Base-by-base conservation (phyloP, 2,113 vertebrate species). In the Phrynosoma blainvillii region DNA sequence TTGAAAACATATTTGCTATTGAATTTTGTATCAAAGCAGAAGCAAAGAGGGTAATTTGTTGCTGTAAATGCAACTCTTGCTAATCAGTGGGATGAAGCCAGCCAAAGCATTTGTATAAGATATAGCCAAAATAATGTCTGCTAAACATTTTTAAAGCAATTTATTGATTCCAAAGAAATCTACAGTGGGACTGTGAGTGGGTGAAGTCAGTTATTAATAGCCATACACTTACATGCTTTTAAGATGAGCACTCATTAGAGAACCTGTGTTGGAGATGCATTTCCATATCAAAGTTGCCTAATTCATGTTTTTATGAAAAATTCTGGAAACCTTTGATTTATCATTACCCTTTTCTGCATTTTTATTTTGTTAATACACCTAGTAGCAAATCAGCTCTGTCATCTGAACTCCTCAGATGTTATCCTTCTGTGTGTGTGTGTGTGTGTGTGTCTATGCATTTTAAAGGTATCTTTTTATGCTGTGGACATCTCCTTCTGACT, bases 11-110 rank as follows among this genome's bases (percentile, higher is more conserved):
- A 91, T 90, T 94, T 78, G 4, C 88, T 91, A 91, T 93, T 93
- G 94, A 95, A 87, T 95, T 93, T 95, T 91, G 54, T 94, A 93
- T 93, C 90, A 94, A 93, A 95, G 93, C 81, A 93, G 36, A 89
- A 94, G 87, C 84, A 83, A 92, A 88, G 85, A 94, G 84, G 88
- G 84, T 92, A 92, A 90, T 94, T 94, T 94, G 73, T 92, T 95
- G 88, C 89, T 94, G 85, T 94, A 88, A 96, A 93, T 87, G 77
- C 68, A 94, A 86, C 84, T 84, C 70, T 27, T 65, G 3, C 89
- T 94, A 90, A 94, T 95, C 90, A 94, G 85, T 94, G 87, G 76
- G 93, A 92, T 89, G 90, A 89, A 93, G 70, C 83, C 89, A 94
- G 84, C 75, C 88, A 92, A 70, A 87, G 83, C 76, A 85, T 93